A percentile compares a stretch with the other conserved stretches of the same genome.
Conservation (phyloP, 2,113 vertebrate genomes). For the Pelecanus crispus region DNA sequence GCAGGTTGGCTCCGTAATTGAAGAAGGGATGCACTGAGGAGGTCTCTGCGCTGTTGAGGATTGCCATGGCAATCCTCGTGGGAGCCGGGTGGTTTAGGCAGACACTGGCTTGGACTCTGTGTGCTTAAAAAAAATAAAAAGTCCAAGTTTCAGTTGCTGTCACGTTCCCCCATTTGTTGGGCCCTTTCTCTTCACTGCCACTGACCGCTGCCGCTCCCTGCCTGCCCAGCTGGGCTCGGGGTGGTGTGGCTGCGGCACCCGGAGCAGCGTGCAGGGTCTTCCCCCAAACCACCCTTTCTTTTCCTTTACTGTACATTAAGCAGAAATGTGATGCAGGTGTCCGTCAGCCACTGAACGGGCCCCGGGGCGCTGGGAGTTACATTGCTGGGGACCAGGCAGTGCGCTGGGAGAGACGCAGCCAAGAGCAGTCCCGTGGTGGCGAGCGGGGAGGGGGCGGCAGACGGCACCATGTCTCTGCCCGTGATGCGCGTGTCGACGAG, state of each 20-base stretch:
- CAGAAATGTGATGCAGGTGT: neutral
- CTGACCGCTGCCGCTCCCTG: neutral
- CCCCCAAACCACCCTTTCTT: neutral
- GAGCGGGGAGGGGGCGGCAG: neutral
- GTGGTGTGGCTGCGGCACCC: accelerated
- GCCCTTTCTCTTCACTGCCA: neutral
- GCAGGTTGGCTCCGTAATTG: constrained; percentile 38
- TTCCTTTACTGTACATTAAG: neutral
- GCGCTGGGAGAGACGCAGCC: neutral
- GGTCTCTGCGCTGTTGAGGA: constrained; percentile 4
- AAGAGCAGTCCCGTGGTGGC: neutral
- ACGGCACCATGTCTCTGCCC: neutral
- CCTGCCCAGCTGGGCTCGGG: neutral
- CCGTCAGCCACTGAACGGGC: accelerated
- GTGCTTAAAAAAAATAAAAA: neutral
- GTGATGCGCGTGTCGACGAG: accelerated
- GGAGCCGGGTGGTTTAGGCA: neutral
- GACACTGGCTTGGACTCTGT: neutral
- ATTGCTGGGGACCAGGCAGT: neutral
- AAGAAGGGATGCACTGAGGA: neutral
- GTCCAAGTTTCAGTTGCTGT: neutral
- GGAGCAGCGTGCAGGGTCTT: neutral
- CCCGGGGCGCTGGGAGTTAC: no score
- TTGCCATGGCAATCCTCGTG: constrained; percentile 5
- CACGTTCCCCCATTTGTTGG: neutral